Evolutionary conservation across 2,797 vertebrate species (phyloP), one percentile per base, ranked within the genome.

Genomic region (Gambusia yucatana): DNA sequence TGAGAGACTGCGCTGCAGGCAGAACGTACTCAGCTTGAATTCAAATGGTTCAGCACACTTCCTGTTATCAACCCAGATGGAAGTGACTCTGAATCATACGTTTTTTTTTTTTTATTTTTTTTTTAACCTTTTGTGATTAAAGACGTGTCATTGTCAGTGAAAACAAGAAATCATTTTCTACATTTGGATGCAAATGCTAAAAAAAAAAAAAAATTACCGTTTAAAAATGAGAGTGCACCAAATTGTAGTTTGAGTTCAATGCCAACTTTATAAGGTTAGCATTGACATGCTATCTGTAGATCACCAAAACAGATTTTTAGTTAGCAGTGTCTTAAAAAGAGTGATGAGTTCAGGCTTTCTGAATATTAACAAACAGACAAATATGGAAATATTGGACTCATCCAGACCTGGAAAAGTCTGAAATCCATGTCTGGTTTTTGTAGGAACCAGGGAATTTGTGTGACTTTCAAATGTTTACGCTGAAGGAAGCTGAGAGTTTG

Each of bases 1-100:
- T 80, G 79, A 85, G 84, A 79, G 84, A 78, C 65, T 74, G 47
- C 80, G 84, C 90, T 91, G 79, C 84, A 30, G 87, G 89, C 88
- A 72, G 50, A 83, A 82, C 78, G 82, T 84, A 87, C 91, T 91
- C 82, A 86, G 83, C 86, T 75, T 72, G 11, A 81, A 76, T 86
- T 81, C 75, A 84, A 72, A 88, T 75, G 82, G 47, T 80, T 81
- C 77, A 81, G 77, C 81, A 83, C 65, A 84, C 86, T 86, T 89
- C 84, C 76, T 79, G 22, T 79, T 65, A 6, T 91, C 83, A 86
- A 85, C 86, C 69, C 69, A 67, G 57, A 88, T 91, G 90, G 82
- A 92, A 89, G 90, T 89, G 20, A 88, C 57, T 69, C 76, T 72
- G 77, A 87, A 73, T 84, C 73, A 71, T 16, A 6, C 17, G 16